Conservation (phyloP, 2,797 vertebrate genomes). For the Ctenopoma kingsleyae region DNA sequence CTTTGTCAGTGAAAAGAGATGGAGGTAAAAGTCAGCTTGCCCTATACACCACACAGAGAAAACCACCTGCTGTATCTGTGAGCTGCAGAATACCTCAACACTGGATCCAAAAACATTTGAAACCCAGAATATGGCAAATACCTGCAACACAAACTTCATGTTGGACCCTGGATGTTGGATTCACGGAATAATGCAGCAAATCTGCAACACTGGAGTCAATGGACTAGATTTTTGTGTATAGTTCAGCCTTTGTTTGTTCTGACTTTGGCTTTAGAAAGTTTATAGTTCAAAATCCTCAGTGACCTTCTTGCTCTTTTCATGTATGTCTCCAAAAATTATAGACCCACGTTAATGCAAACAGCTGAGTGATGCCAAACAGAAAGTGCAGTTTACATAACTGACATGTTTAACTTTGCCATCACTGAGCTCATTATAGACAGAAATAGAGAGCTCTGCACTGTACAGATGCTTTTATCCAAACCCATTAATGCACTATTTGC, state of each 20-base stretch:
- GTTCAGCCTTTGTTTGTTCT: background rate
- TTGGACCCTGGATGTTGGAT: background rate
- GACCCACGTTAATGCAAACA: constrained; percentile 29
- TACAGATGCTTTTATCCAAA: constrained; percentile 56
- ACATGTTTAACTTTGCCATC: constrained; percentile 54
- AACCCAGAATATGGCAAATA: constrained; percentile 22
- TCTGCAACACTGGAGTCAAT: background rate
- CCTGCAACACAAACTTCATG: constrained; percentile 25
- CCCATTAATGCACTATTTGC: constrained; percentile 51
- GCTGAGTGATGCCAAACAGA: constrained; percentile 38
- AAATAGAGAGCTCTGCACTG: constrained; percentile 40
- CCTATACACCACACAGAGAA: constrained; percentile 44
- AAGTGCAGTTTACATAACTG: constrained; percentile 54
- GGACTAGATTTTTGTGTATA: background rate
- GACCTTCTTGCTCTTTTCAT: constrained; percentile 35
- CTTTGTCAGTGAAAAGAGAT: constrained; percentile 25
- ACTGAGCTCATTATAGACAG: constrained; percentile 53
- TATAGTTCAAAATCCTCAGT: constrained; percentile 38
- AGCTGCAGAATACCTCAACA: constrained; percentile 36
- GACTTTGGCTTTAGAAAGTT: constrained; percentile 17
- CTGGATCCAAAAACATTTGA: constrained; percentile 33
- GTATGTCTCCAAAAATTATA: constrained; percentile 51
- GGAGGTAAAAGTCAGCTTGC: constrained; percentile 42
- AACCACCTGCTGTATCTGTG: constrained; percentile 59
- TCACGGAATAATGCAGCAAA: background rate